Percentiles rank a stretch among this genome's conserved stretches.
These are phyloP conservation scores for Zaprionus lineosus DNA, from an alignment of 2,888 invertebrate genomes.

Conservation along the genomic window DNA sequence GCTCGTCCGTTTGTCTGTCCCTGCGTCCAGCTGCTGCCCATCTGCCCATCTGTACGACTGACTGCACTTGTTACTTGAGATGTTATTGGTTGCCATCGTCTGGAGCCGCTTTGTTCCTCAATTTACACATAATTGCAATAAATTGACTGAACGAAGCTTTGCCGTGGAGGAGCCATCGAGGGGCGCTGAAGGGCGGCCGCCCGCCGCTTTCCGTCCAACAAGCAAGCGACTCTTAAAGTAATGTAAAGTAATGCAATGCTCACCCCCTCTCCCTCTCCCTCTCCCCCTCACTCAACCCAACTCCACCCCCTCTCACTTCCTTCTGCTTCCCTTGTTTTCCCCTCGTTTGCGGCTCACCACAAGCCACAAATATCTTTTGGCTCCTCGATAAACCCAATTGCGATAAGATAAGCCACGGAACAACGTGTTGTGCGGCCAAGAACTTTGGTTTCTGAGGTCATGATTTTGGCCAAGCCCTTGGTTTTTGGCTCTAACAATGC, in stretches of 20 bases:
- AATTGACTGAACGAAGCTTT: constrained; percentile 50
- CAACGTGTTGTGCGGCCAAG: not conserved
- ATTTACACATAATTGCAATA: constrained; percentile 77
- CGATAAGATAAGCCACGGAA: constrained; percentile 62
- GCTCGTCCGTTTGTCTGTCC: too few species aligned
- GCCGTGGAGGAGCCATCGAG: not conserved
- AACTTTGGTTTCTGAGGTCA: constrained; percentile 11
- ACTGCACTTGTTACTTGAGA: constrained; percentile 36
- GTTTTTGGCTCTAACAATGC: too few species aligned
- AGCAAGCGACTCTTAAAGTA: constrained; percentile 1
- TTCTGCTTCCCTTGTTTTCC: too few species aligned
- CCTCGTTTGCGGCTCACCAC: too few species aligned
- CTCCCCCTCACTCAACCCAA: not conserved
- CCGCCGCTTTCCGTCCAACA: too few species aligned
- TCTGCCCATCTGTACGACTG: too few species aligned
- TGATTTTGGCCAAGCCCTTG: not conserved
- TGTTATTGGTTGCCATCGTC: constrained; percentile 38
- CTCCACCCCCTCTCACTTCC: too few species aligned
- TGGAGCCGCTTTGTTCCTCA: constrained; percentile 67
- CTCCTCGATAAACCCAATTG: constrained; percentile 47
- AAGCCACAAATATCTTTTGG: constrained; percentile 40
- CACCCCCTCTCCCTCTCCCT: not conserved
- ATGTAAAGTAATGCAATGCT: constrained; percentile 14
- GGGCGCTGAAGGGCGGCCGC: too few species aligned
- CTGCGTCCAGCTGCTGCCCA: too few species aligned